Evolutionary conservation across 1,140 invertebrate species (phyloP), one percentile per base, ranked within the genome.

Genomic region (Linepithema humile): DNA sequence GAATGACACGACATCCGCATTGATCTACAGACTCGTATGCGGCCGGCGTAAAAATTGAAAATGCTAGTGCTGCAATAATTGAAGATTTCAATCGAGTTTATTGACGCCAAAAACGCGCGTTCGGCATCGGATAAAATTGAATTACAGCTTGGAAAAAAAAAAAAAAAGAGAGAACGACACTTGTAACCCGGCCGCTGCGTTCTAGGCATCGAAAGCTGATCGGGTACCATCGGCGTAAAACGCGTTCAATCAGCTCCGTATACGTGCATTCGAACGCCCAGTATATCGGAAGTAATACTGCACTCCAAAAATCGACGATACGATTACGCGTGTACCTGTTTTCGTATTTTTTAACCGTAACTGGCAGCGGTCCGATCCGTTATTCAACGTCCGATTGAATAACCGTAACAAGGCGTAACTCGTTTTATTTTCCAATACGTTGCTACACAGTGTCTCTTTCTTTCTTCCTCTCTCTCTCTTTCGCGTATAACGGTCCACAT

Each of bases 281-380:
- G 53, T 67, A 87, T 85, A 87, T 87, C 85, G 84, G 72, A 87
- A 87, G 50, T 65, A 72, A 87, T 82, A 83, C 80, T 72, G 82
- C 62, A 64, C 72, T 70, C 40, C 60, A 59, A 60, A 85, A 86
- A 85, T 85, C 69, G 64, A 32, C 57, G 69, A 65, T 65, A 57
- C 83, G 65, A 43, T 80, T 70, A 80, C 48, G 48, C 65, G 53
- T 65, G 23, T 85, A 59, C 43, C 65, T 85, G 65, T 85, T 82
- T 74, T 83, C 85, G 84, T 82, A 70, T 80, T 80, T 80, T 80
- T 80, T 80, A 70, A 70, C 64, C 48, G 64, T 80, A 57, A 78
- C 64, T 78, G n/a, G 62, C 75, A 70, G 38, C 64, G 35, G 40
- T 32, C 62, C 62, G 23, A 69, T 2, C 72, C 60, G 48, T 72